Evolutionary conservation across 2,797 vertebrate species (phyloP), one percentile per base, ranked within the genome.

Genomic region (Rhinella marina): DNA sequence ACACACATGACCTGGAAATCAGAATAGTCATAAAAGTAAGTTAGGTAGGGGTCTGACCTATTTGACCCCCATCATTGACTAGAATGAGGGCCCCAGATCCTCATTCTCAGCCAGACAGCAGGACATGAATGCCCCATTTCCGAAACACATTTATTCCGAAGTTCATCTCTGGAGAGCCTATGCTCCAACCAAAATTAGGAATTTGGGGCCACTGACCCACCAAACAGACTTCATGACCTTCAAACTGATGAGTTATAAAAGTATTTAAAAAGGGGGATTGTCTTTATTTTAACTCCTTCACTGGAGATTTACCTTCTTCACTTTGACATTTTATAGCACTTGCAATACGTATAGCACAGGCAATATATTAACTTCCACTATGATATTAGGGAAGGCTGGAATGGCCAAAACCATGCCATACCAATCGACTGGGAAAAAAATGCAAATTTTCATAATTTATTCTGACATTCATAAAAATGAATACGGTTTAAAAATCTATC

Each of bases 401-500:
- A 50, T 50, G 80, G 1, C 21, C 0, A 12, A 81, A 50, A n/a
- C 4, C 23, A 25, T 81, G 25, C 62, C 23, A 14, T 12, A 48
- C 19, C 23, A 50, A 13, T 64, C n/a, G 23, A 19, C 59, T 48
- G 41, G 41, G 41, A 16, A 12, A 62, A 62, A 48, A 23, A 81
- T 50, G 23, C 29, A 64, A 66, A 66, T 64, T 17, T 50, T 80
- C 41, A 0, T 23, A 50, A 81, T 50, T 64, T 50, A n/a, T 27
- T 10, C 7, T 19, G n/a, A 52, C 32, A 64, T 41, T 23, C 10
- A 7, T 5, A 85, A 85, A 61, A 76, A 76, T 52, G 41, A 66
- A 82, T 66, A 66, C 66, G 41, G 61, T 84, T 64, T 56, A 48
- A 8, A 61, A 84, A 77, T 72, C 68, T 62, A 27, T 81, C 41